These are phyloP conservation scores for Geophilus truncorum DNA, from an alignment of 2,888 invertebrate species.

Conservation along the genomic window DNA sequence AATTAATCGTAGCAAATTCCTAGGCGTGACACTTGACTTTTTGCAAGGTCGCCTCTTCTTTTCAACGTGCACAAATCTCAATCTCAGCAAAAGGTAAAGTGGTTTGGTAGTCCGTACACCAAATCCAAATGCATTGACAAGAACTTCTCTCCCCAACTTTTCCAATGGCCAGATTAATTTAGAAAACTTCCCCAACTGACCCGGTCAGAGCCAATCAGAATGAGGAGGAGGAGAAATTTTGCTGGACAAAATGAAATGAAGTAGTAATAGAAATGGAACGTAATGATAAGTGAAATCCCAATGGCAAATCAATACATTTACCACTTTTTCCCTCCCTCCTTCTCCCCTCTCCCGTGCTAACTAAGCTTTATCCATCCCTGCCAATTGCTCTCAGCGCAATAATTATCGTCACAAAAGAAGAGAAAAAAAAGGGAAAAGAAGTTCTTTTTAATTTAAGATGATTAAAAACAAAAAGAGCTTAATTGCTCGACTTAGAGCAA, in stretches of 20 bases:
- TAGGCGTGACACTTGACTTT: not conserved
- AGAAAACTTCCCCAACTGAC: not conserved
- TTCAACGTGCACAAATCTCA: not conserved
- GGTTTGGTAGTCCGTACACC: not conserved
- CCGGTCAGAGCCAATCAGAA: slow-evolving; percentile 2
- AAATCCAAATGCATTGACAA: not conserved
- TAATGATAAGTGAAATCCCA: slow-evolving; percentile 8
- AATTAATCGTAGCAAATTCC: not conserved
- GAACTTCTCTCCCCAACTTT: not conserved
- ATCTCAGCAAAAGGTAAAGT: not conserved
- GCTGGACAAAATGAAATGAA: not conserved
- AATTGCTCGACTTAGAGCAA: not conserved
- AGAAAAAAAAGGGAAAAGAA: not conserved
- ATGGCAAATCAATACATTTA: not conserved
- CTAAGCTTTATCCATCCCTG: not conserved
- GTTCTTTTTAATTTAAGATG: not conserved
- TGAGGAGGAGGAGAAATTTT: not conserved
- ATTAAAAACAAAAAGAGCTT: not conserved
- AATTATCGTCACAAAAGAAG: not conserved
- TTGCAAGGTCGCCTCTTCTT: not conserved
- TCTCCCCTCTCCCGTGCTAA: not conserved
- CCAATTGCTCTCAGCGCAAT: not conserved
- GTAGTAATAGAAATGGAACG: not conserved
- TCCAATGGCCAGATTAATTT: not conserved
- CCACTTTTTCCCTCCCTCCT: too few relatives aligned